Percentiles rank a stretch among this genome's conserved stretches.
Evolutionary conservation across 2,888 invertebrate species (phyloP).

Genomic region (Hybos culiciformis): DNA sequence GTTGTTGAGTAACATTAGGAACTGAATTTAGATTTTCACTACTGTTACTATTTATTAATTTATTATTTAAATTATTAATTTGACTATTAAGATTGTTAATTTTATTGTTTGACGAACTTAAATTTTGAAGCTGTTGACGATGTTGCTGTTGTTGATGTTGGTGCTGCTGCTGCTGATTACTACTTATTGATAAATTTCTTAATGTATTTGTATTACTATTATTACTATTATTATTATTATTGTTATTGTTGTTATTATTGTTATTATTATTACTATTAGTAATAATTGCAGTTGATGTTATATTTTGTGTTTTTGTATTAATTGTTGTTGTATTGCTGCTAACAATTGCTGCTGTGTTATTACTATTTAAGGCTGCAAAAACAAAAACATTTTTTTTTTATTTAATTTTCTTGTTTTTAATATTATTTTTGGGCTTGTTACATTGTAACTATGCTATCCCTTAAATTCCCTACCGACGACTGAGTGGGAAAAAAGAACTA

Average conservation of each 20-base stretch:
- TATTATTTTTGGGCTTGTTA: too few relatives aligned
- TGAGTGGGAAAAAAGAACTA: too few relatives aligned
- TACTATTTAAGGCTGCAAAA: neutral
- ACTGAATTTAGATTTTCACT: neutral
- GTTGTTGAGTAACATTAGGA: slow-evolving; percentile 2
- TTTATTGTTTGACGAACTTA: too few relatives aligned
- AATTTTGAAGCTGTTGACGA: slow-evolving; percentile 2
- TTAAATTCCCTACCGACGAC: too few relatives aligned
- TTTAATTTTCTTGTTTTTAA: neutral
- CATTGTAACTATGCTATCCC: too few relatives aligned
- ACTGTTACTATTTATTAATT: too few relatives aligned
- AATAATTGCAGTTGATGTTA: neutral
- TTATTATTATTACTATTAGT: neutral
- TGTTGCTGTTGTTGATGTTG: slow-evolving; percentile 10
- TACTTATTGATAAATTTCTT: slow-evolving; percentile 13
- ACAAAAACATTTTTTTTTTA: neutral
- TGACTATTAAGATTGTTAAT: slow-evolving; percentile 8
- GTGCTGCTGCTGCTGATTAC: slow-evolving; percentile 4
- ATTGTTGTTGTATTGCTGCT: neutral
- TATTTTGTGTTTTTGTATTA: neutral
- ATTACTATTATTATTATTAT: slow-evolving; percentile 11
- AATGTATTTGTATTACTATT: slow-evolving; percentile 15
- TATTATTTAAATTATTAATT: neutral
- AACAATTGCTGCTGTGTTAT: neutral
- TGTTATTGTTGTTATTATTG: slow-evolving; percentile 11